Evolutionary conservation across 2,888 invertebrate genomes (phyloP), one percentile per base, ranked within the genome.

Genomic region (Lasioglossum villosulum): DNA sequence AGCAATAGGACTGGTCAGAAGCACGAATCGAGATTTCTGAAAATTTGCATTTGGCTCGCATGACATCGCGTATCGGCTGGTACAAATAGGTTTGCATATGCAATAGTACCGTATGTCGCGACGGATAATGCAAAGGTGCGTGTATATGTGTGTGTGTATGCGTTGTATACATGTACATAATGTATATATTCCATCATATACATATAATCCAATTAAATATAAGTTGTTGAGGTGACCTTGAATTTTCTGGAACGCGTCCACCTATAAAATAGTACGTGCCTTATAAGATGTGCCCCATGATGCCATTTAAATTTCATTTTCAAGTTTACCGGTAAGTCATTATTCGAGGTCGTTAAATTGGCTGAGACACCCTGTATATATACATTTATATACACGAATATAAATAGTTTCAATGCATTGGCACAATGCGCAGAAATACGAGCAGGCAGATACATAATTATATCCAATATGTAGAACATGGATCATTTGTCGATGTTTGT

Each of bases 41-140:
- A 89, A 91, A 92, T 92, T 92, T 90, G 89, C 90, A 89, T 91
- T 66, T 75, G 80, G 79, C 80, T 87, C 87, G 86, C 84, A 81
- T 87, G 88, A 89, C 87, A 84, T 84, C 85, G 87, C 85, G 88
- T 87, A 89, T 87, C 82, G 86, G 83, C 84, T 83, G 89, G 82
- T 81, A 86, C 87, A 91, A 87, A 83, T 89, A 91, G 88, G 87
- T 88, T 89, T 91, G 92, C 92, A 92, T 92, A 90, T 91, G 91
- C 90, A 92, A 91, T 90, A 88, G 89, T 86, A 87, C 91, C 91
- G 92, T 90, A 92, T 92, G 93, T 91, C 90, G 91, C 90, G 63
- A 80, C 79, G 56, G 52, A 75, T 82, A 78, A 52, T 23, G 23
- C 52, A 23, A 23, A 52, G 19, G 2, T 23, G 23, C 23, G 48